Percentiles rank a stretch among this genome's conserved stretches.
Conservation (phyloP, 2,888 invertebrate species). For the Phaonia tiefii region DNA sequence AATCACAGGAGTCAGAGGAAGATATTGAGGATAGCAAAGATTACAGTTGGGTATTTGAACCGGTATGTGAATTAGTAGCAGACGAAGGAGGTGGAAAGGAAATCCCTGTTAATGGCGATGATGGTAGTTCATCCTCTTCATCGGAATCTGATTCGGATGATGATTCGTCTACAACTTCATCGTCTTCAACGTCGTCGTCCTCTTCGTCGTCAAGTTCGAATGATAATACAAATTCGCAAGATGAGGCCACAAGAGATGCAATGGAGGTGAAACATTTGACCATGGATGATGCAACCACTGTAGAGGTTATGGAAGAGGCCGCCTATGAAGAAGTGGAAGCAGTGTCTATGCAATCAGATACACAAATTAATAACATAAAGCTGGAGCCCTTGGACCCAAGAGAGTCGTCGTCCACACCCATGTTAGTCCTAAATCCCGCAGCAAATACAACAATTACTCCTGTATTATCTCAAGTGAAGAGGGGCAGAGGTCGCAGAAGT, state of each 20-base stretch:
- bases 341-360: conserved; percentile 50
- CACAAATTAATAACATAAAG: conserved; percentile 58
- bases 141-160: conserved; percentile 70
- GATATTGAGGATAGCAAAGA: conserved; percentile 73
- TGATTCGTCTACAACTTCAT: conserved; percentile 68
- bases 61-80: conserved; percentile 75
- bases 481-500: conserved; percentile 75
- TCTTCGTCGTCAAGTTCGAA: conserved; percentile 62
- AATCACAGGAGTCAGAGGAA: conserved; percentile 65
- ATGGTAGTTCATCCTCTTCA: conserved; percentile 62
- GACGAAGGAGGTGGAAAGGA: conserved; percentile 35
- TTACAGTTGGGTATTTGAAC: conserved; percentile 79
- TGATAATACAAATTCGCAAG: conserved; percentile 70
- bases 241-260: conserved; percentile 62
- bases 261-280: conserved; percentile 1
- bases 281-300: conserved; percentile 46
- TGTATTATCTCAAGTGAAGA: conserved; percentile 65
- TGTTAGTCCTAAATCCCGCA: conserved; percentile 72
- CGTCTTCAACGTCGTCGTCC: conserved; percentile 68
- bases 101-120: conserved; percentile 67
- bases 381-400: conserved; percentile 71
- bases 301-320: conserved; percentile 59
- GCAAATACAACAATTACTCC: conserved; percentile 12
- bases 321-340: conserved; percentile 69
- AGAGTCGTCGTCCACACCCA: conserved; percentile 74